Conservation (phyloP, 1,140 invertebrate species). For the Carposina sasakii region DNA sequence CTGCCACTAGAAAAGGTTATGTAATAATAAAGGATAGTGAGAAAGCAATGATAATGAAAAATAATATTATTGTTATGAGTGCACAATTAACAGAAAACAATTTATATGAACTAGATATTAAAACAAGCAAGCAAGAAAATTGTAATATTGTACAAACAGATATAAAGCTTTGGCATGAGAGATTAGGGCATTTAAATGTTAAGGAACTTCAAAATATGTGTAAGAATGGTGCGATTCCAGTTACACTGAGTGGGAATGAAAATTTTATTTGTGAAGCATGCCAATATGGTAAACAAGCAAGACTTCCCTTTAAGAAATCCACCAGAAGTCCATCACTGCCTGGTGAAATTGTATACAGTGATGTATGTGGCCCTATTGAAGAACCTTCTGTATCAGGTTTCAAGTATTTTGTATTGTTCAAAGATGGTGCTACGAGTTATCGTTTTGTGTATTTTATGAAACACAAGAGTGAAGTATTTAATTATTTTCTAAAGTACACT, state of each 20-base stretch:
- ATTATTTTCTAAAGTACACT: conserved; percentile 39
- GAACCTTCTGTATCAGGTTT: conserved; percentile 43
- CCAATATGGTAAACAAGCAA: conserved; percentile 40
- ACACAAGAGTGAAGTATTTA: conserved; percentile 49
- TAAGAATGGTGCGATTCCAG: too few relatives aligned
- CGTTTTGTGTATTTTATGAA: conserved; percentile 55
- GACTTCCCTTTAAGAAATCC: conserved; percentile 31
- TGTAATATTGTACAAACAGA: too few relatives aligned
- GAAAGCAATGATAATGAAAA: too few relatives aligned
- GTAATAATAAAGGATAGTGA: too few relatives aligned
- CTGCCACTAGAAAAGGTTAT: too few relatives aligned
- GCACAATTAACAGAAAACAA: too few relatives aligned
- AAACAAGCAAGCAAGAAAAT: too few relatives aligned
- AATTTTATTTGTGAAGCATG: conserved; percentile 49
- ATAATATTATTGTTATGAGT: too few relatives aligned
- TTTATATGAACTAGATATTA: too few relatives aligned
- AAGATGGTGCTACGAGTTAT: conserved; percentile 54
- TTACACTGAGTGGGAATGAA: conserved; percentile 2
- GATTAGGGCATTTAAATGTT: too few relatives aligned
- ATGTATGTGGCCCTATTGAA: conserved; percentile 58
- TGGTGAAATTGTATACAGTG: conserved; percentile 51
- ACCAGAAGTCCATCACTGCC: conserved; percentile 19
- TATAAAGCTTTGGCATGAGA: too few relatives aligned
- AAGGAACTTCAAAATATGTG: too few relatives aligned
- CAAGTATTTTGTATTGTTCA: conserved; percentile 60